Evolutionary conservation across 2,797 vertebrate species (phyloP).

Genomic region (Platalea minor): DNA sequence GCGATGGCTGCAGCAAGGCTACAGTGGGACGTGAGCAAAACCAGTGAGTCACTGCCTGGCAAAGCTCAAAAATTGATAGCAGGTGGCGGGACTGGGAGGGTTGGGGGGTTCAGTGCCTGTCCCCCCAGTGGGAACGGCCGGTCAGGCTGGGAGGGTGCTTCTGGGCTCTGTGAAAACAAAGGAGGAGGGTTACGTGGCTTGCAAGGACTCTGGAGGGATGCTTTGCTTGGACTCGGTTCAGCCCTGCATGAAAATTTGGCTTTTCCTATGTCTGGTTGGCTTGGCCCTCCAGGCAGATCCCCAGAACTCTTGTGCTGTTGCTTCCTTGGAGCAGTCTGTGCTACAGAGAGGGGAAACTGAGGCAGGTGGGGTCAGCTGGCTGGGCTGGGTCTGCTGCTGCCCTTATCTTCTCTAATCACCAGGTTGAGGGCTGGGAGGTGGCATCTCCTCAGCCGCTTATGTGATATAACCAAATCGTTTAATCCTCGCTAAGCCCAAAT

Average conservation of each 20-base stretch:
- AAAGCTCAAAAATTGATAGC: background rate
- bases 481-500: slow-evolving; percentile 29
- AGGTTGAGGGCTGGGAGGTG: background rate
- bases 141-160: background rate
- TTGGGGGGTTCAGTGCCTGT: background rate
- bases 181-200: background rate
- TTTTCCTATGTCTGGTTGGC: accelerated
- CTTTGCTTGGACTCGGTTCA: background rate
- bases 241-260: background rate
- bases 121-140: accelerated
- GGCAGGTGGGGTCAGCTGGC: background rate
- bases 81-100: background rate
- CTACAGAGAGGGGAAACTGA: background rate
- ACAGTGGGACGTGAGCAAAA: background rate
- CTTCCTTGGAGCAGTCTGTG: background rate
- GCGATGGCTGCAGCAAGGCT: background rate
- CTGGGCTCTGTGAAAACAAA: background rate
- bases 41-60: background rate
- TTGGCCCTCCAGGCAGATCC: accelerated
- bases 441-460: background rate
- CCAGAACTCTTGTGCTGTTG: background rate
- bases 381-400: background rate
- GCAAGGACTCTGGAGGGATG: accelerated
- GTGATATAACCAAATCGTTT: background rate
- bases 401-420: background rate